Conservation (phyloP, 2,888 invertebrate species). For the Pseudococcus viburni region DNA sequence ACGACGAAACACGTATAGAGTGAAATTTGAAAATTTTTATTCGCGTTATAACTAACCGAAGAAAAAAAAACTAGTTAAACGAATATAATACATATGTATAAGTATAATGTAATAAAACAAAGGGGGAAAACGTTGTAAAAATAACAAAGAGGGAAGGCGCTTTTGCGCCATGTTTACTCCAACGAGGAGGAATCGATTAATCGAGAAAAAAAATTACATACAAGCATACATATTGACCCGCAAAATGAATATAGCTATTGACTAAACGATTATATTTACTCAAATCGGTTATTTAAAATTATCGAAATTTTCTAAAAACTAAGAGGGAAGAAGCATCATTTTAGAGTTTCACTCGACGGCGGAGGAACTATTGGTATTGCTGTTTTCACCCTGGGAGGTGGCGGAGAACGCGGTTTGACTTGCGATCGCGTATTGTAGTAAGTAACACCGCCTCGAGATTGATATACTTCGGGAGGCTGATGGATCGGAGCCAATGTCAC, state of each 20-base stretch:
- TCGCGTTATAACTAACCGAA: constrained; percentile 21
- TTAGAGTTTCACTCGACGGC: constrained; percentile 68
- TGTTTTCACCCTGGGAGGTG: constrained; percentile 69
- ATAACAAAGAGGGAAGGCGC: neutral
- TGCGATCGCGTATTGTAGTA: constrained; percentile 70
- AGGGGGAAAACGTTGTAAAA: neutral
- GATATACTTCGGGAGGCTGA: constrained; percentile 63
- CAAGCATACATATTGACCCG: constrained; percentile 32
- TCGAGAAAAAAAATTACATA: constrained; percentile 4
- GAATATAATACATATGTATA: neutral
- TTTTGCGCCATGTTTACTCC: neutral
- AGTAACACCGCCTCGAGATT: constrained; percentile 67
- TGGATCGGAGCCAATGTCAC: constrained; percentile 61
- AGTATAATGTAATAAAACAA: neutral
- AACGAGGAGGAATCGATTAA: constrained; percentile 4
- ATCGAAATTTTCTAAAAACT: constrained; percentile 16
- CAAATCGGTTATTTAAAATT: constrained; percentile 49
- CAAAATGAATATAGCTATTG: constrained; percentile 40
- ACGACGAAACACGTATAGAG: constrained; percentile 6
- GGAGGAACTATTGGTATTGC: constrained; percentile 71
- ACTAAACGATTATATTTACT: constrained; percentile 49
- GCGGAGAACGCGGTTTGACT: constrained; percentile 68
- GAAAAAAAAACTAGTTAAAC: neutral
- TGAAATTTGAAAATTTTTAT: neutral
- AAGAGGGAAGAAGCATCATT: constrained; percentile 15